These are phyloP conservation scores for Anaspis maculata DNA, from an alignment of 2,888 invertebrate genomes.

Conservation along the genomic window DNA sequence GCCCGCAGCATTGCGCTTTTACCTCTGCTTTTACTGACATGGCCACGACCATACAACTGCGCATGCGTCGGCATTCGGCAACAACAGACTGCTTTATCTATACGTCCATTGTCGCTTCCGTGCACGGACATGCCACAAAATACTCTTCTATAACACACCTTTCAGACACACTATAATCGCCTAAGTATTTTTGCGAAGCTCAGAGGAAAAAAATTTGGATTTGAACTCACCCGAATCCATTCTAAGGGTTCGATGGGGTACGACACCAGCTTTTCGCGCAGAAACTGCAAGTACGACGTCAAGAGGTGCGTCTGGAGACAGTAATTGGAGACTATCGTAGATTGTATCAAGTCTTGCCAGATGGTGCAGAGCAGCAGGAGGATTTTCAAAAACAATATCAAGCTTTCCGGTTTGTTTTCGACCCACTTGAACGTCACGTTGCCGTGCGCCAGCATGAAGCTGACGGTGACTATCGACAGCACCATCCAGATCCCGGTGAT, in stretches of 20 bases:
- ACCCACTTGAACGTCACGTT: constrained; percentile 58
- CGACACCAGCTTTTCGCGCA: constrained; percentile 64
- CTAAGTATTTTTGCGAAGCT: too few species aligned
- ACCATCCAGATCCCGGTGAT: constrained; percentile 63
- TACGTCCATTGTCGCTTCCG: too few species aligned
- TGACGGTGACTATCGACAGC: constrained; percentile 57
- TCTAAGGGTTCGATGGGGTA: constrained; percentile 62
- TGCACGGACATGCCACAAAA: too few species aligned
- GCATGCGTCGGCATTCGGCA: too few species aligned
- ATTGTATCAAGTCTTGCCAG: constrained; percentile 74
- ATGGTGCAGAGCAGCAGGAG: constrained; percentile 59
- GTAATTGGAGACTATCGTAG: constrained; percentile 74
- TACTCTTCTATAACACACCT: too few species aligned
- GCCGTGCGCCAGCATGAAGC: constrained; percentile 56
- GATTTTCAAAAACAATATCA: constrained; percentile 45
- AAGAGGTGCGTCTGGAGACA: constrained; percentile 73
- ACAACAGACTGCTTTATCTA: too few species aligned
- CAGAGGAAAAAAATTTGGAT: too few species aligned
- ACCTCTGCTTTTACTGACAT: too few species aligned
- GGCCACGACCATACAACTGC: too few species aligned
- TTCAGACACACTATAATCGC: too few species aligned
- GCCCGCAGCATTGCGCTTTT: too few species aligned
- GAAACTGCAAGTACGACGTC: constrained; percentile 63
- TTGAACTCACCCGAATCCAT: constrained; percentile 73
- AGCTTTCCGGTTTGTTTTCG: constrained; percentile 44